Conservation (phyloP, 2,113 vertebrate genomes). For the Zosterops hypoxanthus region DNA sequence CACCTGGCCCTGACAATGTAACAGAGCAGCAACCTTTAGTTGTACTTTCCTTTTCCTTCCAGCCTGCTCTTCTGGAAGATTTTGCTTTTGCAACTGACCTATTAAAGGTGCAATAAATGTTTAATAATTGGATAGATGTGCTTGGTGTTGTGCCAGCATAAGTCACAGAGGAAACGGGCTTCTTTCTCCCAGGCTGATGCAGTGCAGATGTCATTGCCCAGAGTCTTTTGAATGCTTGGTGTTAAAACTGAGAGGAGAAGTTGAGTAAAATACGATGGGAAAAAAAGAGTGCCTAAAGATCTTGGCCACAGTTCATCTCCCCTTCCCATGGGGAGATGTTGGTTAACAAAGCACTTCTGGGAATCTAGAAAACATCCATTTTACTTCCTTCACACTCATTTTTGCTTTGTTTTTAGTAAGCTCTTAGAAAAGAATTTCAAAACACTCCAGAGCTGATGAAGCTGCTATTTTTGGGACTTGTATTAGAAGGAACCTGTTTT, state of each 20-base stretch:
- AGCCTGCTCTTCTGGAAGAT: neutral
- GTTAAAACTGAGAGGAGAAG: neutral
- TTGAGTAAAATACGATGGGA: neutral
- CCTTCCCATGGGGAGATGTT: neutral
- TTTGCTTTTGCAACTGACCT: neutral
- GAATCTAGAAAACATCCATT: neutral
- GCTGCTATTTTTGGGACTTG: neutral
- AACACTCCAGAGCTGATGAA: neutral
- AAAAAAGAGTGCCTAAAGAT: neutral
- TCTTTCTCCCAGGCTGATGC: neutral
- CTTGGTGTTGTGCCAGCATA: neutral
- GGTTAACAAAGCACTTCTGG: neutral
- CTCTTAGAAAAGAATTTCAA: neutral
- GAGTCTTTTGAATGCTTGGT: neutral
- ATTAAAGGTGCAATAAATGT: neutral
- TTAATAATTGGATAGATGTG: neutral
- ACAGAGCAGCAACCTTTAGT: neutral
- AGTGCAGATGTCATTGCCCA: neutral
- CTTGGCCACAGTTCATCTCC: neutral
- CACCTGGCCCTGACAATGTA: neutral
- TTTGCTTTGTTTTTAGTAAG: neutral
- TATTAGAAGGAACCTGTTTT: neutral
- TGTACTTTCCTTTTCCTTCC: slow-evolving; percentile 19
- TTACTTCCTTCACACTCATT: neutral
- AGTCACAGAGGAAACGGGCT: neutral